These are phyloP conservation scores for Morus bassanus DNA, from an alignment of 2,797 vertebrate species.

Conservation along the genomic window DNA sequence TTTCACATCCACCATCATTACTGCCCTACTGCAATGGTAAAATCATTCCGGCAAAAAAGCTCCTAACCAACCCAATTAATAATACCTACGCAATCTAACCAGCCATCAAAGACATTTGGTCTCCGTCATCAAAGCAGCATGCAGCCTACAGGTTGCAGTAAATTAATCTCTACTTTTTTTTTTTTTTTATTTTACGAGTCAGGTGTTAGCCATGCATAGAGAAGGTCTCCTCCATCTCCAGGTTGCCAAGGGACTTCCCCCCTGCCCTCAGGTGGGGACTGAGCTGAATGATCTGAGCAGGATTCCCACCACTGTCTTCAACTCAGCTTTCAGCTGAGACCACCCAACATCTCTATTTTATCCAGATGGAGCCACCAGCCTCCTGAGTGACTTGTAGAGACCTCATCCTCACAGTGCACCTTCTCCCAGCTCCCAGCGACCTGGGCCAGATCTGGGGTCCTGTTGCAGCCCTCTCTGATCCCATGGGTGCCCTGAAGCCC, in stretches of 20 bases:
- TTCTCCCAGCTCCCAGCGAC: neutral
- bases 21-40: neutral
- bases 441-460: neutral
- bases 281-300: neutral
- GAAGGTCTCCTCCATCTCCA: neutral
- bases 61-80: neutral
- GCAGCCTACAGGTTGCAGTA: neutral
- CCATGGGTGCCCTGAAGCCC: neutral
- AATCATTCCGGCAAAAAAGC: neutral
- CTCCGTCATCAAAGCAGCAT: neutral
- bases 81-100: neutral
- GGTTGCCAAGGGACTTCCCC: neutral
- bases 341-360: neutral
- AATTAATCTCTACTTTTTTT: neutral
- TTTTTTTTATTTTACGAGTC: neutral
- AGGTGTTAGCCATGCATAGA: neutral
- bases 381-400: neutral
- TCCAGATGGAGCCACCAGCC: neutral
- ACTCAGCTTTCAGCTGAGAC: neutral
- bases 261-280: neutral
- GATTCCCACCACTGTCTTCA: neutral
- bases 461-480: neutral
- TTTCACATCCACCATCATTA: neutral
- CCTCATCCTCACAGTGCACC: fast-evolving
- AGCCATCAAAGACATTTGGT: slow-evolving; percentile 37